Conservation (phyloP, 1,140 invertebrate species). For the Diabrotica virgifera region DNA sequence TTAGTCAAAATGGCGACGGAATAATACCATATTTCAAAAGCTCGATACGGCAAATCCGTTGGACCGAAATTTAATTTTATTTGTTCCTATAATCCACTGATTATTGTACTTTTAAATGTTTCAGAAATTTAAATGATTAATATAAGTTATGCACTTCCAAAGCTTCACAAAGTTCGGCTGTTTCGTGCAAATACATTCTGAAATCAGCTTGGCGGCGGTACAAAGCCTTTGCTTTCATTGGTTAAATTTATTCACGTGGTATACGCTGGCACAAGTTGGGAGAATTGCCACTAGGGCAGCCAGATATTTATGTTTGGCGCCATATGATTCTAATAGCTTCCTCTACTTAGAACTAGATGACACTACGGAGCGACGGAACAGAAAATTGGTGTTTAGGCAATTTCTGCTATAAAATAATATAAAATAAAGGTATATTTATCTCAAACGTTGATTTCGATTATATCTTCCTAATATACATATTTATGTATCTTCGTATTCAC, state of each 20-base stretch:
- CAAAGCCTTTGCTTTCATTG: conserved; percentile 59
- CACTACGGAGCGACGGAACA: too few relatives aligned
- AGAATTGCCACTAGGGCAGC: conserved; percentile 17
- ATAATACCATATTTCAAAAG: conserved; percentile 50
- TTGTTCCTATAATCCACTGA: conserved; percentile 22
- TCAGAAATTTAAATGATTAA: conserved; percentile 22
- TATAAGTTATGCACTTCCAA: conserved; percentile 36
- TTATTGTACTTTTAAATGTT: conserved; percentile 30
- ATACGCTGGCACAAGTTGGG: conserved; percentile 34
- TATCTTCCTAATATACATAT: too few relatives aligned
- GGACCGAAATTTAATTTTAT: conserved; percentile 31
- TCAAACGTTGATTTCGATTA: too few relatives aligned
- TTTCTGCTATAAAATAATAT: too few relatives aligned
- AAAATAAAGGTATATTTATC: too few relatives aligned
- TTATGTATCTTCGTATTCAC: too few relatives aligned
- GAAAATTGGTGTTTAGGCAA: too few relatives aligned
- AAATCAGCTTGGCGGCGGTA: conserved; percentile 59
- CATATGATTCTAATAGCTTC: background rate
- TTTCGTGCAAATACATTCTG: conserved; percentile 53
- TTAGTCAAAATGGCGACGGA: conserved; percentile 56
- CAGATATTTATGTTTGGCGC: conserved; percentile 10
- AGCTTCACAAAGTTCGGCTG: conserved; percentile 47
- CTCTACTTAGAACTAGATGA: background rate
- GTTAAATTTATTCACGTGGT: conserved; percentile 51
- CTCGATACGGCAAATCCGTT: conserved; percentile 21